Evolutionary conservation across 2,797 vertebrate genomes (phyloP).

Genomic region (Enteromius trimaculatus): DNA sequence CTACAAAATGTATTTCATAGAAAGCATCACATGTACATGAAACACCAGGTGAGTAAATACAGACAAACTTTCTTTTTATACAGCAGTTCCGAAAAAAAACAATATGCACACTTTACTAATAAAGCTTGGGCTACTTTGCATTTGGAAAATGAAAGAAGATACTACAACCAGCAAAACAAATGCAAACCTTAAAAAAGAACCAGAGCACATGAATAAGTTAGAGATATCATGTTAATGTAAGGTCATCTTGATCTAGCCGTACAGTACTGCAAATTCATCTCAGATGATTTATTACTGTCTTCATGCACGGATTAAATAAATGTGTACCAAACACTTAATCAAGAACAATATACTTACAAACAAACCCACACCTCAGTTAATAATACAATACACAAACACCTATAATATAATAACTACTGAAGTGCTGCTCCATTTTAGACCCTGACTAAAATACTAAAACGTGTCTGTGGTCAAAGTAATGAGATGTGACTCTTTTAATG

Average conservation of each 20-base stretch:
- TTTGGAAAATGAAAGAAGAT: conserved; percentile 29
- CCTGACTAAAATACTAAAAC: background rate
- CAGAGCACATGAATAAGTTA: conserved; percentile 26
- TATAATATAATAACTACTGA: background rate
- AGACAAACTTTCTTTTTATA: conserved; percentile 13
- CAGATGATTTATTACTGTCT: conserved; percentile 51
- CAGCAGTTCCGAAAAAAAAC: conserved; percentile 49
- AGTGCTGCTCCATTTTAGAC: background rate
- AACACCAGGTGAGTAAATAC: background rate
- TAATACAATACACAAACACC: background rate
- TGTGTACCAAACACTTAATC: conserved; percentile 1
- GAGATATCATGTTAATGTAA: conserved; percentile 44
- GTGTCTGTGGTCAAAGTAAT: background rate
- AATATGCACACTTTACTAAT: conserved; percentile 59
- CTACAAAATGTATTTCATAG: conserved; percentile 12
- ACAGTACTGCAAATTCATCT: conserved; percentile 38
- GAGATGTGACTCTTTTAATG: background rate
- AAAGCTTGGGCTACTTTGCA: conserved; percentile 51
- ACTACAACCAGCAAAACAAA: conserved; percentile 38
- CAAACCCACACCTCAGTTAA: background rate
- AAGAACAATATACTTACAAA: background rate
- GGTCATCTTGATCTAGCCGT: conserved; percentile 45
- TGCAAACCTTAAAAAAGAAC: conserved; percentile 38
- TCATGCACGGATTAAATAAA: conserved; percentile 38
- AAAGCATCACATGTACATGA: background rate